A percentile compares a stretch with the other conserved stretches of the same genome.
phyloP scores from a whole-genome alignment of 2,113 vertebrate species.

The Gallinago media region DNA sequence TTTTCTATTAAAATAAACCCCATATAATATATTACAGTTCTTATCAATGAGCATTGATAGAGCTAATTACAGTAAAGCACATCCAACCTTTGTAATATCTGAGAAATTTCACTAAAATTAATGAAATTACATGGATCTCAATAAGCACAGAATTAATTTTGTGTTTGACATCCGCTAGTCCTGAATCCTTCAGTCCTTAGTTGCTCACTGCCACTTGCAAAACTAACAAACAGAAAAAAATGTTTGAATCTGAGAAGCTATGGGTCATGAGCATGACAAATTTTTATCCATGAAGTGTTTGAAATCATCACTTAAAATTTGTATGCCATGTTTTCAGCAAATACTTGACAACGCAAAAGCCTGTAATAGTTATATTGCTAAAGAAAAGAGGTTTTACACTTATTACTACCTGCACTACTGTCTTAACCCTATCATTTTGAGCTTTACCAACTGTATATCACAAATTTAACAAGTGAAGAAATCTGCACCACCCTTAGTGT shows the following conservation, averaged over 20 bases:
- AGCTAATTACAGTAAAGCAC: background rate
- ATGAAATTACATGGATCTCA: background rate
- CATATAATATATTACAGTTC: background rate
- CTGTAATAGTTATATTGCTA: background rate
- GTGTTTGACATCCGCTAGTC: background rate
- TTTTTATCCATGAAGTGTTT: background rate
- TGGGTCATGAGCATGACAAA: background rate
- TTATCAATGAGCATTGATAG: background rate
- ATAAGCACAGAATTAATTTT: background rate
- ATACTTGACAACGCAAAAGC: background rate
- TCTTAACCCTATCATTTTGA: conserved; percentile 2
- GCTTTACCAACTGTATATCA: background rate
- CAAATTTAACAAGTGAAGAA: background rate
- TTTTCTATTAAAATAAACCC: background rate
- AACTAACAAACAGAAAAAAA: background rate
- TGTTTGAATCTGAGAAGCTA: background rate
- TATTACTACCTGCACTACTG: conserved; percentile 9
- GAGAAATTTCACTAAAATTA: background rate
- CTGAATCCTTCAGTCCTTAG: background rate
- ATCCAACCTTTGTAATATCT: background rate
- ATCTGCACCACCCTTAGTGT: background rate
- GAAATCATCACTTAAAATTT: background rate
- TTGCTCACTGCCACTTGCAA: background rate
- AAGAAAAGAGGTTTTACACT: background rate
- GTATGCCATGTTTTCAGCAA: background rate